Evolutionary conservation across 2,797 vertebrate genomes (phyloP).

Genomic region (Arrhamphus sclerolepis): DNA sequence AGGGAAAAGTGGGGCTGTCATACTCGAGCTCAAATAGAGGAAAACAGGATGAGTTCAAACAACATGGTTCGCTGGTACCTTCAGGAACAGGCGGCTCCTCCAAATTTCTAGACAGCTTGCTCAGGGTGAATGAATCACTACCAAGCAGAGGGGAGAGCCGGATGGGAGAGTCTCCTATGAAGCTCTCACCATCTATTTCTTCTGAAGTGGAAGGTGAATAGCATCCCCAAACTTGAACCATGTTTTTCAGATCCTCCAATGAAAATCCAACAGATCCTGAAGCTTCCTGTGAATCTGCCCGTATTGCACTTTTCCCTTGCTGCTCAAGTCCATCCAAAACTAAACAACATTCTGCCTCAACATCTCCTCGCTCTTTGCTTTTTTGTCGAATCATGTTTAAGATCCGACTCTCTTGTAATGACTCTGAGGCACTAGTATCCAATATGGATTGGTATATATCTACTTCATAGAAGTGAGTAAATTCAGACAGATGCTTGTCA

Average conservation of each 20-base stretch:
- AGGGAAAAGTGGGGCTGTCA: conserved; percentile 93
- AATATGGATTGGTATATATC: conserved; percentile 99
- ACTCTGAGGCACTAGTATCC: conserved; percentile 99
- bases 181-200: conserved; percentile 95
- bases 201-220: conserved; percentile 95
- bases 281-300: conserved; percentile 89
- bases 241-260: conserved; percentile 91
- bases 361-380: conserved; percentile 91
- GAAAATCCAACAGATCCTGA: conserved; percentile 90
- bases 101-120: conserved; percentile 85
- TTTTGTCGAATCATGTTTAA: conserved; percentile 99
- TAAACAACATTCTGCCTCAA: conserved; percentile 98
- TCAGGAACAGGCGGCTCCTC: conserved; percentile 88
- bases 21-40: conserved; percentile 99
- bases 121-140: conserved; percentile 87
- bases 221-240: conserved; percentile 98
- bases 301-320: conserved; percentile 99
- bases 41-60: conserved; percentile 92
- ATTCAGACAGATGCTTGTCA: conserved; percentile 99
- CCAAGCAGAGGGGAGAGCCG: conserved; percentile 90
- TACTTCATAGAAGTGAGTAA: conserved; percentile 99
- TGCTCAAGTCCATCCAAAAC: conserved; percentile 96
- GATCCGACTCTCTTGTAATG: conserved; percentile 98
- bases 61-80: conserved; percentile 87
- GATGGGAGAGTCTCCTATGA: conserved; percentile 91